A percentile compares a stretch with the other conserved stretches of the same genome.
Conservation (phyloP, 2,113 vertebrate species). For the Andinoacara biseriatus region DNA sequence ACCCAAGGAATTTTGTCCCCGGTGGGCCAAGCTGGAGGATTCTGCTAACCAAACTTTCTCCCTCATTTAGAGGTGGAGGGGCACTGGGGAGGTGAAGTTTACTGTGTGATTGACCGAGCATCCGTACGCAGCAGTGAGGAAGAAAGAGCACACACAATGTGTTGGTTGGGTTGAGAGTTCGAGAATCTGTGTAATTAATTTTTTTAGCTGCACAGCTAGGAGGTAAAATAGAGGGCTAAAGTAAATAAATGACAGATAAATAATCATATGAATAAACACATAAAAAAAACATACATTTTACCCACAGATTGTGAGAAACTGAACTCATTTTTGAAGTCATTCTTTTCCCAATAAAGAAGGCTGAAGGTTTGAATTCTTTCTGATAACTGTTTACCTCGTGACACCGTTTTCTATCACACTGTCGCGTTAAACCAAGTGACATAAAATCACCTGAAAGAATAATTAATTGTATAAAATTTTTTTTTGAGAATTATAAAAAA, state of each 20-base stretch:
- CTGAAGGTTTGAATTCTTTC: neutral
- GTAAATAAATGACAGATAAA: neutral
- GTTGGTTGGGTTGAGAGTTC: constrained; percentile 24
- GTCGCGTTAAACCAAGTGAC: too few species aligned
- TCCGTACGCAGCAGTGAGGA: constrained; percentile 95
- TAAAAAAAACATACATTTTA: neutral
- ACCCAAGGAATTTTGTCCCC: constrained; percentile 99
- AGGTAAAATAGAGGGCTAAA: neutral
- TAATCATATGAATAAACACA: neutral
- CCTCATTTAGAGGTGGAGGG: constrained; percentile 99
- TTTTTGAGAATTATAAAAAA: too few species aligned
- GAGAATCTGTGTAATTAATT: neutral
- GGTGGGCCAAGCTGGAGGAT: constrained; percentile 99
- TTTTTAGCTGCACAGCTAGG: neutral
- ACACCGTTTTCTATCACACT: neutral
- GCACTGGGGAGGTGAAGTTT: constrained; percentile 99
- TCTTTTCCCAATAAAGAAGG: constrained; percentile 2
- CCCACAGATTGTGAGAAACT: neutral
- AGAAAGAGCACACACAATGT: constrained; percentile 87
- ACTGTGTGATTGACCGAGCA: constrained; percentile 87
- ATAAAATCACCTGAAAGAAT: too few species aligned
- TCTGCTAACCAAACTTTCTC: constrained; percentile 99
- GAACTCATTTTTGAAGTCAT: neutral
- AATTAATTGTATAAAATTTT: too few species aligned
- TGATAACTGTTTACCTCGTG: neutral